Evolutionary conservation across 2,888 invertebrate genomes (phyloP), one percentile per base, ranked within the genome.

Genomic region (Euzetes globulus): DNA sequence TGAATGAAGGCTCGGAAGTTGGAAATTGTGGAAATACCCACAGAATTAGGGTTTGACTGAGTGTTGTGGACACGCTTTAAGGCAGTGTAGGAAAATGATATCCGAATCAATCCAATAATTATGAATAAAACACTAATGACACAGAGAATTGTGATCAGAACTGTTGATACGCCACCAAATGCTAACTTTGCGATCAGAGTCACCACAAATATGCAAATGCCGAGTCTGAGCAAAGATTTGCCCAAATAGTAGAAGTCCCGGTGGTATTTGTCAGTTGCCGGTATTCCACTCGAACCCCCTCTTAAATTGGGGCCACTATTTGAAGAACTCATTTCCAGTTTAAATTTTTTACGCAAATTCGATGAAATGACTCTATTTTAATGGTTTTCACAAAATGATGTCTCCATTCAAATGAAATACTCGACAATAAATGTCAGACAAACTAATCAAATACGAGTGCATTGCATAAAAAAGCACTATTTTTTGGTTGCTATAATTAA

Each of bases 231-330:
- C 1, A 68, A 9, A 19, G 68, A 37, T 68, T 68, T 68, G 1
- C 68, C 68, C 45, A 68, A 68, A 68, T 41, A 68, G 17, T 41
- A 68, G 68, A 63, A 63, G 27, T 63, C 37, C 1, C 68, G 37
- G 22, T 68, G 41, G 41, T 68, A 41, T 37, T 68, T 41, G 5
- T 22, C 25, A 11, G 25, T 25, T 1, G 19, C 2, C 22, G 11
- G 4, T 25, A 22, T 19, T 17, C 25, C 9, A 55, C 1, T 7
- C 3, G 19, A 22, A 22, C 19, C 4, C 4, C 1, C n/a, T 5
- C 19, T 50, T 19, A 1, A 5, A n/a, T 19, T 50, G n/a, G 50
- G 6, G 4, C 4, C 50, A 50, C 50, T 50, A n/a, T 3, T n/a
- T 11, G 41, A 9, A 5, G 50, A 17, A 50, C 50, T 50, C 50